phyloP scores from a whole-genome alignment of 2,888 invertebrate genomes.

The Calephelis perditalis region DNA sequence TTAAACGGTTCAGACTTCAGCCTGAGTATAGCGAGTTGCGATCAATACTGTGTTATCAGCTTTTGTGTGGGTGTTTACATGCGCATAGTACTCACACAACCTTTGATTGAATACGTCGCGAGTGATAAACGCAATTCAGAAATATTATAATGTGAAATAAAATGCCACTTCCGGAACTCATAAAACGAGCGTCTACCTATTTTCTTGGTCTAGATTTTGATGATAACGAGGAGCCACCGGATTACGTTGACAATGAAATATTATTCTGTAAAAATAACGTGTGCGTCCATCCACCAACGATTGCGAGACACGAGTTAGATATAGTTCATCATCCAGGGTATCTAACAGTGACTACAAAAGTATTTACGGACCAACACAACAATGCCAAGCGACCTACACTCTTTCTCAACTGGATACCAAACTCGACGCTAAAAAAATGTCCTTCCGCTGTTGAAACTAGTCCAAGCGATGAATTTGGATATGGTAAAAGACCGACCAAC shows the following conservation, averaged over 20 bases:
- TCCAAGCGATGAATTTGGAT: constrained; percentile 61
- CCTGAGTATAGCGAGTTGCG: constrained; percentile 33
- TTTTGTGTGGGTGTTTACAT: constrained; percentile 66
- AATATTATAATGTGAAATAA: constrained; percentile 53
- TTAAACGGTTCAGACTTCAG: too few relatives aligned
- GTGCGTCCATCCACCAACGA: constrained; percentile 95
- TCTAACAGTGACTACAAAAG: constrained; percentile 90
- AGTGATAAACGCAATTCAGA: constrained; percentile 41
- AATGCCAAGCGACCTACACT: constrained; percentile 88
- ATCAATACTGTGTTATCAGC: constrained; percentile 74
- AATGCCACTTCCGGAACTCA: constrained; percentile 88
- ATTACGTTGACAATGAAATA: constrained; percentile 90
- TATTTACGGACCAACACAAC: constrained; percentile 87
- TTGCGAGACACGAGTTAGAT: constrained; percentile 89
- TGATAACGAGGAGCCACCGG: constrained; percentile 76
- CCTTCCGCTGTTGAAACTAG: constrained; percentile 84
- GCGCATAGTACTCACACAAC: constrained; percentile 65
- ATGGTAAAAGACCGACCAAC: constrained; percentile 46
- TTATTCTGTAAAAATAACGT: constrained; percentile 97
- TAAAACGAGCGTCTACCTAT: constrained; percentile 88
- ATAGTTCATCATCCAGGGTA: constrained; percentile 95
- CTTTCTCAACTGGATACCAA: constrained; percentile 96
- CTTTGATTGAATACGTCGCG: constrained; percentile 58
- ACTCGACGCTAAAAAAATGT: constrained; percentile 91
- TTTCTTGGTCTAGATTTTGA: constrained; percentile 84